Evolutionary conservation across 1,140 invertebrate genomes (phyloP).

Genomic region (Leptinotarsa undecemlineata): DNA sequence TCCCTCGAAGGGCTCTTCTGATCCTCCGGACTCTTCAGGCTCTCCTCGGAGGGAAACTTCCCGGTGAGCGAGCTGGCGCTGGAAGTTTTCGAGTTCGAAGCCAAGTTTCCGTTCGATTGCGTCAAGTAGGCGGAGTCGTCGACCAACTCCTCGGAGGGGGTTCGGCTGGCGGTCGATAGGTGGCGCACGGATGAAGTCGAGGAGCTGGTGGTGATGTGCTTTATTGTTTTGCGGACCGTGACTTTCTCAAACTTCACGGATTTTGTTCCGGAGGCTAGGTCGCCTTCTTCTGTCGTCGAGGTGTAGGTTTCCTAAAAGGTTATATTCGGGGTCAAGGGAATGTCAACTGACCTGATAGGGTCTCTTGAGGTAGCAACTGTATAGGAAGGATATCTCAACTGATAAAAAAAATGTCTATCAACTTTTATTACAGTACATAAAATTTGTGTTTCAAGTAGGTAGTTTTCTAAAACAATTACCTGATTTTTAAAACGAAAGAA

Average conservation of each 20-base stretch:
- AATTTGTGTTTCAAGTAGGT: no score
- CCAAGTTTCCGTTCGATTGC: conserved; percentile 58
- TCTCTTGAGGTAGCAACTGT: not conserved
- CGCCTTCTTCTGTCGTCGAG: conserved; percentile 65
- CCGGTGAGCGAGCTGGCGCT: conserved; percentile 54
- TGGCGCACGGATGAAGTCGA: conserved; percentile 35
- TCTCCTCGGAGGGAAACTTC: conserved; percentile 65
- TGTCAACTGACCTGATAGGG: not conserved
- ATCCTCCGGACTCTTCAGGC: conserved; percentile 51
- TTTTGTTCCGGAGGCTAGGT: conserved; percentile 62
- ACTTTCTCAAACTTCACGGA: conserved; percentile 72
- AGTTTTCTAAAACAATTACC: no score
- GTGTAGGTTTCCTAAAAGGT: conserved; percentile 62
- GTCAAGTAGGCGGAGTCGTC: conserved; percentile 65
- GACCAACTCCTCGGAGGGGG: conserved; percentile 61
- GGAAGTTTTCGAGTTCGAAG: conserved; percentile 58
- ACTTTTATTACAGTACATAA: not conserved
- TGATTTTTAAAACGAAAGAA: no score
- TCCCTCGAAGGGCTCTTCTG: conserved; percentile 29
- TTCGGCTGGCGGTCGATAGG: conserved; percentile 52
- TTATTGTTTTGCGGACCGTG: conserved; percentile 62
- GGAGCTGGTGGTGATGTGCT: conserved; percentile 52
- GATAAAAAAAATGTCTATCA: not conserved
- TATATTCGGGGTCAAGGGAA: not conserved
- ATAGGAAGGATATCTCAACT: not conserved